Evolutionary conservation across 1,140 invertebrate genomes (phyloP), one percentile per base, ranked within the genome.

Genomic region (Drosophila fuyamai): DNA sequence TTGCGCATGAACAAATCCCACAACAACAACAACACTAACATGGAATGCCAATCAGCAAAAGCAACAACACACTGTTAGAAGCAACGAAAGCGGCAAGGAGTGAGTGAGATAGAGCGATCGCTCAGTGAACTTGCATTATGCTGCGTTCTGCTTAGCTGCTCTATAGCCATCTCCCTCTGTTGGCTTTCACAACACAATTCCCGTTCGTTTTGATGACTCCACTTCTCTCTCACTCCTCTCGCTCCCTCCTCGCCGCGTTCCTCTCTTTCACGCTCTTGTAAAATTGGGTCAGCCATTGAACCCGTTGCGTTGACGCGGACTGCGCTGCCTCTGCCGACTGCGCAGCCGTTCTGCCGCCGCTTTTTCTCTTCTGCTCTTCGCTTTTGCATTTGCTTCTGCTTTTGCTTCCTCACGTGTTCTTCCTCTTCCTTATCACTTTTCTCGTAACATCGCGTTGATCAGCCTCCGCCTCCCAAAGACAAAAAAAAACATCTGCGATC

Each of bases 241-340:
- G 59, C 58, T 73, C 41, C 70, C 63, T 62, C 59, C 44, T 44
- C 57, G 68, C 41, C 58, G 56, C 51, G 61, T 72, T 57, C 51
- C 55, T 59, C 67, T 82, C 75, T 74, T 79, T 68, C 58, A 59
- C 70, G 56, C 80, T 74, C 36, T 59, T 74, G 67, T 60, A 90
- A 89, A 89, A 89, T 89, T 89, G 85, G 85, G 85, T 89, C 85
- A 89, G 85, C 85, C 85, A 89, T 89, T 89, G 85, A 89, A 89
- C 85, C 85, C 85, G 81, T 85, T 81, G 85, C 81, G 81, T 80
- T 78, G 76, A 76, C 76, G 62, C 56, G 55, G 60, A n/a, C 55
- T 27, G 60, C 18, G 55, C 62, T 40, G 79, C 23, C 35, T 48
- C 48, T 16, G 68, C 29, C 16, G 50, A 13, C 48, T 55, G 35